A percentile compares a stretch with the other conserved stretches of the same genome.
Evolutionary conservation across 37 sponge, comb jelly and placozoan species (phyloP).

Genomic region (Spongilla lacustris): DNA sequence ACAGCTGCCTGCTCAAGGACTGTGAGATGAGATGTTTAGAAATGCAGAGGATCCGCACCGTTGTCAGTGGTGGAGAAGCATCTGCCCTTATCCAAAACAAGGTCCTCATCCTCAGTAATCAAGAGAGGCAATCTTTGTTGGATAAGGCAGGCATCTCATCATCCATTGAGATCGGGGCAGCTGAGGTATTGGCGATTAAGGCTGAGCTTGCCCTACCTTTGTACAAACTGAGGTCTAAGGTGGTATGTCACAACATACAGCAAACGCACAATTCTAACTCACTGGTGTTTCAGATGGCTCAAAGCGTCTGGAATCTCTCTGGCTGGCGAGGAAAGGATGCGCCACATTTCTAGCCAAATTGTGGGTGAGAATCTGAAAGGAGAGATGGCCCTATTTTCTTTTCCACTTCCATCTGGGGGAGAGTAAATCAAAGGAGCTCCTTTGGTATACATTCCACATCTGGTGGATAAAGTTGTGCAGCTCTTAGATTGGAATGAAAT

Average conservation of each 20-base stretch:
- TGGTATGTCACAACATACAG: not conserved
- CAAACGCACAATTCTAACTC: not conserved
- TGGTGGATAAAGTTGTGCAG: not conserved
- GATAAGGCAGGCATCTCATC: not conserved
- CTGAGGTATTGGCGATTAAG: not conserved
- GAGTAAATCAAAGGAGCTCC: not conserved
- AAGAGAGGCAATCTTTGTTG: not conserved
- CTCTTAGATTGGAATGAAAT: not conserved
- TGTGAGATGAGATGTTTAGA: not conserved
- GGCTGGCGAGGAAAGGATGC: not conserved
- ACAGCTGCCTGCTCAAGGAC: not conserved
- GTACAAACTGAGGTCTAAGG: not conserved
- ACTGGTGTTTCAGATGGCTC: not conserved
- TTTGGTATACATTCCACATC: not conserved
- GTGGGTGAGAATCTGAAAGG: not conserved
- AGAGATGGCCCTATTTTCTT: not conserved
- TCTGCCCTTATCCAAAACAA: not conserved
- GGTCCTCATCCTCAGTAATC: not conserved
- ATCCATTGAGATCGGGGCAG: not conserved
- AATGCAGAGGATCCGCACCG: not conserved
- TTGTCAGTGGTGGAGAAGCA: not conserved
- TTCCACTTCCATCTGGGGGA: not conserved
- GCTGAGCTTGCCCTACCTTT: not conserved
- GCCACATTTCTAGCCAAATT: not conserved
- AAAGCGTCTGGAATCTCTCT: not conserved